Evolutionary conservation across 2,797 vertebrate species (phyloP).

Genomic region (Perodicticus potto): DNA sequence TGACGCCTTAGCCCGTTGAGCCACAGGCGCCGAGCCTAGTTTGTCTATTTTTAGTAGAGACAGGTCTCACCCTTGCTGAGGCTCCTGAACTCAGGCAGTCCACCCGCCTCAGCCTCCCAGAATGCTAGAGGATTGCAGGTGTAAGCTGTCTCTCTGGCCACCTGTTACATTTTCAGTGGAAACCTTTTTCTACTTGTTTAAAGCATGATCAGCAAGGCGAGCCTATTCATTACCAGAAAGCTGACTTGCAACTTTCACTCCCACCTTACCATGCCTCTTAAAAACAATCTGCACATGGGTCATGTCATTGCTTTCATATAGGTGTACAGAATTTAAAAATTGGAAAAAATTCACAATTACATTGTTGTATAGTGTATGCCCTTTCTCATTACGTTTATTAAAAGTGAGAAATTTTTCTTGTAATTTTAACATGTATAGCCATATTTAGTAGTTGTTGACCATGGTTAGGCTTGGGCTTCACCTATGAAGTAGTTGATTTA

Average conservation of each 20-base stretch:
- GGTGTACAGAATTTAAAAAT: neutral
- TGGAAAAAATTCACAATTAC: neutral
- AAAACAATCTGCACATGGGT: neutral
- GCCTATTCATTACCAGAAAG: neutral
- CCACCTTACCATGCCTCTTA: neutral
- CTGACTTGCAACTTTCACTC: neutral
- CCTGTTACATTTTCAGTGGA: neutral
- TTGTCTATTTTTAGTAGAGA: too few species aligned
- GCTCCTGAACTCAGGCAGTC: too few species aligned
- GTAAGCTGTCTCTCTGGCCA: too few species aligned
- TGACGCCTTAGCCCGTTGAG: too few species aligned
- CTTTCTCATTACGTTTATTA: neutral
- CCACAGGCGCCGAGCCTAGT: too few species aligned
- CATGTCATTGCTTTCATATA: neutral
- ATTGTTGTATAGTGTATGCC: neutral
- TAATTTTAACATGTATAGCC: neutral
- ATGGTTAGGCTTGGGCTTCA: neutral
- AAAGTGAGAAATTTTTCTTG: too few species aligned
- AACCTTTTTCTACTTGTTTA: neutral
- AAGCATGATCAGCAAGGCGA: neutral
- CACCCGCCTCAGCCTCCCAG: too few species aligned
- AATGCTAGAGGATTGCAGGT: too few species aligned
- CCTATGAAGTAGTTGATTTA: neutral
- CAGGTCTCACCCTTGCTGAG: too few species aligned
- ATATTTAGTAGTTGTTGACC: neutral